Conservation (phyloP, 2,888 invertebrate genomes). For the Macrosoma leucophasiata region DNA sequence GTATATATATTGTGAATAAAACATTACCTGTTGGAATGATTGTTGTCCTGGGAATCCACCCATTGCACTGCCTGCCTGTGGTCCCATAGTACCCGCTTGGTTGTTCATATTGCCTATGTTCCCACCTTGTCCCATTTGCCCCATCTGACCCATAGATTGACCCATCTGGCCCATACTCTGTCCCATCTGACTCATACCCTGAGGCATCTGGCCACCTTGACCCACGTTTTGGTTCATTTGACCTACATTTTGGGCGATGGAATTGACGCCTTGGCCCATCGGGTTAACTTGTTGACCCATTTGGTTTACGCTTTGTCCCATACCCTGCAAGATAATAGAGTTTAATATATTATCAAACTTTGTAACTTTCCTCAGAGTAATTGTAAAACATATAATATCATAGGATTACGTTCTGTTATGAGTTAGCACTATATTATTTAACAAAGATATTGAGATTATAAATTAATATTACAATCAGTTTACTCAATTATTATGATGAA, state of each 20-base stretch:
- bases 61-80: constrained; percentile 66
- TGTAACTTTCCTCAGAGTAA: too few relatives aligned
- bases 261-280: constrained; percentile 62
- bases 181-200: constrained; percentile 62
- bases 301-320: constrained; percentile 64
- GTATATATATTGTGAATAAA: neutral
- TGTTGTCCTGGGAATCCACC: constrained; percentile 73
- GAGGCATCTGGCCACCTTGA: constrained; percentile 61
- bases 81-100: constrained; percentile 69
- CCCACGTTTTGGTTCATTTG: constrained; percentile 70
- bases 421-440: too few relatives aligned
- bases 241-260: constrained; percentile 61
- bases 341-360: too few relatives aligned
- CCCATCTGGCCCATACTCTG: constrained; percentile 68
- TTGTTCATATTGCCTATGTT: constrained; percentile 66
- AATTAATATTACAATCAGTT: too few relatives aligned
- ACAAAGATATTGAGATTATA: too few relatives aligned
- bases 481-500: too few relatives aligned
- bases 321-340: constrained; percentile 40
- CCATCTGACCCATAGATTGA: constrained; percentile 73
- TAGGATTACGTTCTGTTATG: too few relatives aligned
- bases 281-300: constrained; percentile 70
- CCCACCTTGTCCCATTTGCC: constrained; percentile 66
- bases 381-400: too few relatives aligned
- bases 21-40: constrained; percentile 65